Evolutionary conservation across 2,113 vertebrate genomes (phyloP), one percentile per base, ranked within the genome.

Genomic region (Grammomys dolichurus): DNA sequence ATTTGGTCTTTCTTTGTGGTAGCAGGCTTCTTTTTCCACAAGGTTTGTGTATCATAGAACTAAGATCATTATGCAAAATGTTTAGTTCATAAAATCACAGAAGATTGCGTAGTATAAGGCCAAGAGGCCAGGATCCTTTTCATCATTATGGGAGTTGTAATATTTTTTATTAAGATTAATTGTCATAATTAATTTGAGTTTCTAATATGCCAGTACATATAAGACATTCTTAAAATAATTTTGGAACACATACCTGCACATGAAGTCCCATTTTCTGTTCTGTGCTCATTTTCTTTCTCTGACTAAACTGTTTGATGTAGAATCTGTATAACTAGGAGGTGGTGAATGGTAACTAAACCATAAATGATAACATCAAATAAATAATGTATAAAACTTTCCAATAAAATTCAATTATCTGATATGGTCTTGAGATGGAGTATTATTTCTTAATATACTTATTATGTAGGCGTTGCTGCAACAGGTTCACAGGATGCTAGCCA

Each of bases 401-500:
- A 36, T 76, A 46, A 60, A 93, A 54, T 77, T 70, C 82, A 86
- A 73, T 60, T 89, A 28, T 67, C 80, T 93, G 76, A 54, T 31
- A 31, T 72, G 58, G 48, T 63, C 17, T 85, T 85, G 12, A 87
- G 56, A 81, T 16, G 16, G 19, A 19, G 26, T 17, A 26, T 1
- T 67, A 26, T 85, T 89, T 94, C 43, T 22, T 22, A 43, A 36
- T 11, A 54, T 82, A 2, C n/a, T 81, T 14, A 3, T 81, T 56
- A 92, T 0, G 4, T 22, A 87, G 16, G n/a, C 4, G 28, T 93
- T 43, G n/a, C 51, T 58, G 12, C 54, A 76, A 51, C 0, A 67
- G 26, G 28, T 67, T 11, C 28, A 67, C 10, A 4, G 46, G 28
- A 63, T 11, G 16, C 58, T 3, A 7, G 14, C 43, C 51, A 56